These are phyloP conservation scores for Astropecten irregularis DNA, from an alignment of 53 echinoderm and acorn worm genomes.

Conservation along the genomic window DNA sequence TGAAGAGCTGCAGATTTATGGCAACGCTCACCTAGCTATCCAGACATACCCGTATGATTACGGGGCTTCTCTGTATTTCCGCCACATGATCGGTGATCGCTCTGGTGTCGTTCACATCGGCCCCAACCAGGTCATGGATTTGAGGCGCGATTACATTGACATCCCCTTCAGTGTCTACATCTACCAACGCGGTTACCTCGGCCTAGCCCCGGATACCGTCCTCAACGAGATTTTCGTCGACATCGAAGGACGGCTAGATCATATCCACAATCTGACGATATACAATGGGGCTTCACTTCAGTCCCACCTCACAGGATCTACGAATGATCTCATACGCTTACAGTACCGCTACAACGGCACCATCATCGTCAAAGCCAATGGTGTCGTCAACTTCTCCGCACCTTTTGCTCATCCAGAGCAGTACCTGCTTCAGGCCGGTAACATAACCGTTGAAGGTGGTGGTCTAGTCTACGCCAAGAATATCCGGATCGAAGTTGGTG, in stretches of 20 bases:
- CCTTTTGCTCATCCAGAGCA: conserved; percentile 82
- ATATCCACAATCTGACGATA: conserved; percentile 77
- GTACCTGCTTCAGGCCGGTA: conserved; percentile 55
- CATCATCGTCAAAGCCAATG: conserved; percentile 72
- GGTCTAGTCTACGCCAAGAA: conserved; percentile 82
- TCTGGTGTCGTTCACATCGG: conserved; percentile 84
- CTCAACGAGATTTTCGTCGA: conserved; percentile 80
- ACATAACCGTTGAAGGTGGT: conserved; percentile 81
- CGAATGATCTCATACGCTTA: conserved; percentile 60
- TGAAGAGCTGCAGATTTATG: conserved; percentile 92
- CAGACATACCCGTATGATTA: conserved; percentile 72
- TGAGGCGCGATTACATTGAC: conserved; percentile 70
- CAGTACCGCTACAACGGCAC: conserved; percentile 78
- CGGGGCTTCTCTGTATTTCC: conserved; percentile 73
- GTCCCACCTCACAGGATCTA: conserved; percentile 67
- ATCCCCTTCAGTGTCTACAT: conserved; percentile 83
- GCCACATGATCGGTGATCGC: conserved; percentile 89
- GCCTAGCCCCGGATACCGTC: conserved; percentile 69
- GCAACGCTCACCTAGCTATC: conserved; percentile 83
- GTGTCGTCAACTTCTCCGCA: conserved; percentile 64
- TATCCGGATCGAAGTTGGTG: conserved; percentile 54
- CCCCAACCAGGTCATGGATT: conserved; percentile 90
- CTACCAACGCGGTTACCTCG: conserved; percentile 76
- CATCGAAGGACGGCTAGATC: conserved; percentile 81
- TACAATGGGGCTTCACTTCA: conserved; percentile 71